These are phyloP conservation scores for Bombus soroeensis DNA, from an alignment of 1,140 invertebrate species.

Conservation along the genomic window DNA sequence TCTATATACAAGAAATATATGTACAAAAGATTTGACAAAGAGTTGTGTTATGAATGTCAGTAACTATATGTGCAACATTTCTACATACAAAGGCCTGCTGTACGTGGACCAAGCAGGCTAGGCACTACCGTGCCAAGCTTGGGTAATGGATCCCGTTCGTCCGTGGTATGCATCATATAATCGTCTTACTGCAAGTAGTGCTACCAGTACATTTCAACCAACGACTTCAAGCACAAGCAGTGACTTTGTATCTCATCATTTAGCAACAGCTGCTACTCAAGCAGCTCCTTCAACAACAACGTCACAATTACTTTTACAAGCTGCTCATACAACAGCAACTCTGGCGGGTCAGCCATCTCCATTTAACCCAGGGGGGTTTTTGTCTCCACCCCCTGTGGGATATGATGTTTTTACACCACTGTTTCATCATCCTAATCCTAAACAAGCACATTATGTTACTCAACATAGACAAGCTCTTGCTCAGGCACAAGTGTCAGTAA, in stretches of 20 bases:
- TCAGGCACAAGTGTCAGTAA: constrained; percentile 82
- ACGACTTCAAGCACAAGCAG: constrained; percentile 79
- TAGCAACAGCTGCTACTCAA: constrained; percentile 80
- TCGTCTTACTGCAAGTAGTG: constrained; percentile 85
- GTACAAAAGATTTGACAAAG: constrained; percentile 48
- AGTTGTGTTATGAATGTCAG: constrained; percentile 68
- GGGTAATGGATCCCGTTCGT: constrained; percentile 90
- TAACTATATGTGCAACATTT: constrained; percentile 43
- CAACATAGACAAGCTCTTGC: constrained; percentile 85
- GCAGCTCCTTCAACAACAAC: constrained; percentile 83
- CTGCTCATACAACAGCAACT: constrained; percentile 85
- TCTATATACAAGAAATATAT: constrained; percentile 16
- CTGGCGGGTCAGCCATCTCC: constrained; percentile 86
- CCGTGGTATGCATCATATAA: constrained; percentile 91
- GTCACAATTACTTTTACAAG: constrained; percentile 85
- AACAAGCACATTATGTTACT: constrained; percentile 85
- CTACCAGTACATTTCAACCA: constrained; percentile 83
- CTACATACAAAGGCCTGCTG: constrained; percentile 54
- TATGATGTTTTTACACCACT: constrained; percentile 89
- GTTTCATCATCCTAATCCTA: constrained; percentile 87
- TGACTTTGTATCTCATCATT: constrained; percentile 86
- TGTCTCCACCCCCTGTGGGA: constrained; percentile 86
- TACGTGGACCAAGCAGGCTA: constrained; percentile 68
- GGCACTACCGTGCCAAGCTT: constrained; percentile 75
- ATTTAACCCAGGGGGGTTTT: constrained; percentile 87